These are phyloP conservation scores for Agrochola lota DNA, from an alignment of 2,888 invertebrate genomes.

Conservation along the genomic window DNA sequence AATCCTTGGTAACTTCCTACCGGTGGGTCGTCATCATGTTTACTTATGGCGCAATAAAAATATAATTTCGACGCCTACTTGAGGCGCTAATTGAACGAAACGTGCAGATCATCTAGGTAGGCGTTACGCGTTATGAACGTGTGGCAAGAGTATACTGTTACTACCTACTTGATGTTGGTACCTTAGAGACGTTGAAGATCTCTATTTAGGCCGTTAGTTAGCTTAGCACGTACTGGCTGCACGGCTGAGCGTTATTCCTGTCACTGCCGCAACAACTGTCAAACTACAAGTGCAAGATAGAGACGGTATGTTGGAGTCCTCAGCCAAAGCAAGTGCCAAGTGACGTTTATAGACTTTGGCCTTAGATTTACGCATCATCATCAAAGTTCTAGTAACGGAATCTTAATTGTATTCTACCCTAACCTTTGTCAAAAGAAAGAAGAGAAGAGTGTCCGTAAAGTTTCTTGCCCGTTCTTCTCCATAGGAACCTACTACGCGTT, in stretches of 20 bases:
- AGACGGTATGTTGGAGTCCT: not conserved
- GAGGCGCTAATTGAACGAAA: conserved; percentile 35
- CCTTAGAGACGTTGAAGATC: not conserved
- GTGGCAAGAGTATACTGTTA: conserved; percentile 24
- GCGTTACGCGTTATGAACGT: conserved; percentile 34
- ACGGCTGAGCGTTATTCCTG: not conserved
- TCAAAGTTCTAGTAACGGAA: not conserved
- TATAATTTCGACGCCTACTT: conserved; percentile 25
- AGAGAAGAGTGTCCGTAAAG: too few species aligned
- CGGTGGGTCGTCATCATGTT: not conserved
- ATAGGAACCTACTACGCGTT: too few species aligned
- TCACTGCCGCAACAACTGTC: not conserved
- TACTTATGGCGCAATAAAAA: conserved; percentile 1
- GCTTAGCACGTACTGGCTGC: too few species aligned
- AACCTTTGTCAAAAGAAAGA: too few species aligned
- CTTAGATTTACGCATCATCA: not conserved
- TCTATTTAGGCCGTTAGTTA: not conserved
- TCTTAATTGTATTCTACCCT: too few species aligned
- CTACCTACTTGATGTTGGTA: not conserved
- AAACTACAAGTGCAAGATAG: not conserved
- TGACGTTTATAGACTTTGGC: not conserved
- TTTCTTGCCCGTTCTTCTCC: too few species aligned
- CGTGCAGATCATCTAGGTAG: conserved; percentile 33
- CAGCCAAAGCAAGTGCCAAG: not conserved
- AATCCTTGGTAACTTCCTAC: not conserved